phyloP scores from a whole-genome alignment of 2,113 vertebrate genomes.

The Hystrix cristata region DNA sequence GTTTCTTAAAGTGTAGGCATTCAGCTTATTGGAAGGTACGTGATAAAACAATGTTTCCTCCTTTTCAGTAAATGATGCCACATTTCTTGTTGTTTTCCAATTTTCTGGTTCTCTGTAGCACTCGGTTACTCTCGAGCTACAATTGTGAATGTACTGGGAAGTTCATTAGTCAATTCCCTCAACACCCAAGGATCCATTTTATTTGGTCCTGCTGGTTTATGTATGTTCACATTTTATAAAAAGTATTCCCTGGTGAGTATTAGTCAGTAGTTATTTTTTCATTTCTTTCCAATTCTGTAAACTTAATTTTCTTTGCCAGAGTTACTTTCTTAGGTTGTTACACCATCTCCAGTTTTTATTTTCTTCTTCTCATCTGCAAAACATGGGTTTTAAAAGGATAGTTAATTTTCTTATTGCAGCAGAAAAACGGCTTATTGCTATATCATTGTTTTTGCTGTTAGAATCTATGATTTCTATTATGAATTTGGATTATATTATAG shows the following conservation, averaged over 20 bases:
- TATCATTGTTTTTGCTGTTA: background rate
- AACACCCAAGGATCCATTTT: constrained; percentile 54
- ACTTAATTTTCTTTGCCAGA: constrained; percentile 67
- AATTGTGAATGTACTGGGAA: constrained; percentile 27
- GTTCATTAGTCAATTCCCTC: constrained; percentile 78
- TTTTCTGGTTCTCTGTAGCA: constrained; percentile 60
- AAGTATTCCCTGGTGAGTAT: constrained; percentile 70
- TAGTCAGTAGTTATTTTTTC: constrained; percentile 72
- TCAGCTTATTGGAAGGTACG: constrained; percentile 68
- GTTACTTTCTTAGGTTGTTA: constrained; percentile 51
- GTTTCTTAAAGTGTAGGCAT: constrained; percentile 63
- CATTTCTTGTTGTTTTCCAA: constrained; percentile 75
- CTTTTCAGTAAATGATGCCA: constrained; percentile 67
- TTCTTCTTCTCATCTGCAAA: constrained; percentile 54
- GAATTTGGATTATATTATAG: background rate
- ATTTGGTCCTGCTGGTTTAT: constrained; percentile 76
- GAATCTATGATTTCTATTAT: background rate
- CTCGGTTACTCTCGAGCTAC: constrained; percentile 14
- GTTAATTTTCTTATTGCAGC: constrained; percentile 26
- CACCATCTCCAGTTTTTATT: background rate
- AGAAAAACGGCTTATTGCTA: constrained; percentile 26
- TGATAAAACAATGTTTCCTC: constrained; percentile 56
- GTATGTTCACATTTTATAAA: constrained; percentile 71
- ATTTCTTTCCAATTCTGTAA: constrained; percentile 70
- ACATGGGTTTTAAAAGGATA: constrained; percentile 39